Evolutionary conservation across 2,113 vertebrate species (phyloP), one percentile per base, ranked within the genome.

Genomic region (Indri indri): DNA sequence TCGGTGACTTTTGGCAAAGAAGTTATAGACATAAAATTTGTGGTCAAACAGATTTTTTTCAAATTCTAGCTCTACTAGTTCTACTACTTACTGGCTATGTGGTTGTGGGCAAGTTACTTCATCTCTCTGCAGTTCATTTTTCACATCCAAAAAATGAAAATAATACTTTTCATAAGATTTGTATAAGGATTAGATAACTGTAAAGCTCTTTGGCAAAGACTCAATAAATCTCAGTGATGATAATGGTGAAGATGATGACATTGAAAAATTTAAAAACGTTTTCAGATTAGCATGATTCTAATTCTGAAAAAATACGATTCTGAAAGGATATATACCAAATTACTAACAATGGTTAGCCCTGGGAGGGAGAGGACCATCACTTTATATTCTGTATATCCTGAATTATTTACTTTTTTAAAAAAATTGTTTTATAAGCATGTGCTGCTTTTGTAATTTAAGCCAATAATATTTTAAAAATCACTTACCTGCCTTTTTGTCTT

Each of bases 161-260:
- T 80, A 81, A 63, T 45, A 71, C 32, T 95, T 81, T 37, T 92
- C 50, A 25, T 23, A 74, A 84, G 30, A 85, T 84, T 57, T 47
- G 16, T n/a, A 73, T 22, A 83, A 40, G 40, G n/a, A 94, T 74
- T n/a, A 88, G 70, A 77, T 74, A 42, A 82, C 14, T 54, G 2
- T 88, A 94, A 89, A 96, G 37, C 42, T 88, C 30, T 82, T 59
- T 42, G 59, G n/a, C 42, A 82, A 66, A 52, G 32, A 10, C 45
- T 83, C 83, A 88, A 83, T 91, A 94, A 84, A 94, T 96, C n/a
- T 91, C 45, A 92, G 82, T 66, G 68, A 82, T 82, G 9, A 82
- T 76, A 50, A 82, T n/a, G n/a, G 22, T 74, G 32, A 94, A 91
- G 82, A 87, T 76, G 68, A 91, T 63, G 90, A 59, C 27, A 91